Percentiles rank a stretch among this genome's conserved stretches.
Evolutionary conservation across 2,113 vertebrate species (phyloP).

Genomic region (Tretioscincus oriximinensis): DNA sequence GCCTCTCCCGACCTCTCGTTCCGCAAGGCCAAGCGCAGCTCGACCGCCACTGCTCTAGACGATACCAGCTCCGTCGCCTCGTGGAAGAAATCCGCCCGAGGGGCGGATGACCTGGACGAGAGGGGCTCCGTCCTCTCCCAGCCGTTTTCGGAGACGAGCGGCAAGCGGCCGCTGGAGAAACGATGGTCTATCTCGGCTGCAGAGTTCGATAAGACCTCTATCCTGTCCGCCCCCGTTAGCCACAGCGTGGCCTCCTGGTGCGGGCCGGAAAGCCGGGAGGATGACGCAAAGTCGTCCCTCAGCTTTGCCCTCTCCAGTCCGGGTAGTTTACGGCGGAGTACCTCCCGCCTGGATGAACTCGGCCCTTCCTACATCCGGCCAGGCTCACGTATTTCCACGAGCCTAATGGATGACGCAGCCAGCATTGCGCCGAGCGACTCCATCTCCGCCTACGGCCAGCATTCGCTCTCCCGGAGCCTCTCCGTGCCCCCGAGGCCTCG

Average conservation of each 20-base stretch:
- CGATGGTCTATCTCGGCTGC: conserved; percentile 78
- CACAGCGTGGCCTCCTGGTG: conserved; percentile 72
- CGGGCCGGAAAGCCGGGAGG: conserved; percentile 71
- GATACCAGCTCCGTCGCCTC: conserved; percentile 64
- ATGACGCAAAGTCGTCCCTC: conserved; percentile 76
- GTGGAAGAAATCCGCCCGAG: conserved; percentile 65
- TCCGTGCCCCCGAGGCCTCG: conserved; percentile 86
- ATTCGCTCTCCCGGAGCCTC: conserved; percentile 81
- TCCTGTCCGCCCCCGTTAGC: conserved; percentile 73
- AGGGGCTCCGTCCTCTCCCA: conserved; percentile 77
- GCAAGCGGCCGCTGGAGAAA: conserved; percentile 78
- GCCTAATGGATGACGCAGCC: conserved; percentile 76
- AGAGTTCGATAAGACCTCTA: conserved; percentile 79
- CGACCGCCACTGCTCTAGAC: conserved; percentile 43
- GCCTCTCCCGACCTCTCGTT: conserved; percentile 78
- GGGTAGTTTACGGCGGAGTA: conserved; percentile 66
- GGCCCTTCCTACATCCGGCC: conserved; percentile 76
- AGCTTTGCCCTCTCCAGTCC: conserved; percentile 81
- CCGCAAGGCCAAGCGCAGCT: conserved; percentile 63
- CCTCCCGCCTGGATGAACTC: conserved; percentile 71
- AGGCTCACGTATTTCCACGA: conserved; percentile 77
- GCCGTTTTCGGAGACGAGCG: conserved; percentile 76
- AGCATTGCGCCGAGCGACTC: conserved; percentile 77
- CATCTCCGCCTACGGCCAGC: conserved; percentile 78
- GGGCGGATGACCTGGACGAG: conserved; percentile 69